Base-by-base conservation (phyloP, 1,140 invertebrate genomes). In the Pachypsylla venusta region DNA sequence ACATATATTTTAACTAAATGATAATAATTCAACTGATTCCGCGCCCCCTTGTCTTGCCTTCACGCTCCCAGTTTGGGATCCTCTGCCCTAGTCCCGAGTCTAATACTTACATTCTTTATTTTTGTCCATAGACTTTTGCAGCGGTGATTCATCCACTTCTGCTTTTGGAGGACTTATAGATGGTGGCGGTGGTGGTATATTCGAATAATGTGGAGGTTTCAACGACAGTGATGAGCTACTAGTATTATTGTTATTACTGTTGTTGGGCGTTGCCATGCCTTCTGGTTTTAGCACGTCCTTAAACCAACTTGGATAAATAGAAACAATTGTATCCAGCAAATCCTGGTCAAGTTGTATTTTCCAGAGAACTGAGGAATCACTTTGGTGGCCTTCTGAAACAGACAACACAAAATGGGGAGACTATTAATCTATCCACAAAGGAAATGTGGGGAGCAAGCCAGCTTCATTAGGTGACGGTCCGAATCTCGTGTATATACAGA, bases 31-130 rank as follows among this genome's bases (percentile, higher is more conserved):
- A n/a, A n/a, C n/a, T n/a, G n/a, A n/a, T n/a, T n/a, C n/a, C n/a
- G n/a, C n/a, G n/a, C n/a, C n/a, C n/a, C n/a, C n/a, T n/a, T n/a
- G n/a, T n/a, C n/a, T n/a, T n/a, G n/a, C n/a, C n/a, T n/a, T n/a
- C n/a, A n/a, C n/a, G n/a, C n/a, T n/a, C n/a, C n/a, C n/a, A n/a
- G n/a, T n/a, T n/a, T n/a, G n/a, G n/a, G n/a, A n/a, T n/a, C n/a
- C n/a, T n/a, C n/a, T n/a, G n/a, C n/a, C n/a, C n/a, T n/a, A n/a
- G n/a, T n/a, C n/a, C n/a, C n/a, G n/a, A n/a, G n/a, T n/a, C n/a
- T n/a, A n/a, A n/a, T n/a, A 82, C 87, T 92, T 74, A 97, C 93
- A 95, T 84, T 96, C 91, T 80, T 95, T 96, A 73, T 97, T 95
- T 70, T 91, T 92, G 72, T 93, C 90, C 83, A 95, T 91, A 67